phyloP scores from a whole-genome alignment of 1,140 invertebrate genomes.

The Chelonus insularis region DNA sequence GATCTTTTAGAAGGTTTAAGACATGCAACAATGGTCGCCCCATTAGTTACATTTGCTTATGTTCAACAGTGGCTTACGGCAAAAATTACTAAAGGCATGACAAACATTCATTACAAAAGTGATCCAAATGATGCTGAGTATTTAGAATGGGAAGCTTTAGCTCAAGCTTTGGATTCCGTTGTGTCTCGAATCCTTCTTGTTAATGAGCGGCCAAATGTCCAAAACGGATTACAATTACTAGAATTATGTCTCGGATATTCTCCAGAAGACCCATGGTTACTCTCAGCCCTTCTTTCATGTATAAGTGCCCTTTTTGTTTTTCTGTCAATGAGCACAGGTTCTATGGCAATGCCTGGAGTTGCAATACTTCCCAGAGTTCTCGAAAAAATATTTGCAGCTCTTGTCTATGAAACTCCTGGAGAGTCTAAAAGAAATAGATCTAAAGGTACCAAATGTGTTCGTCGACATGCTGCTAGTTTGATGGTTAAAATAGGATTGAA shows the following conservation, averaged over 20 bases:
- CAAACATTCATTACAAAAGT: slow-evolving; percentile 52
- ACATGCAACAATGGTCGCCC: slow-evolving; percentile 76
- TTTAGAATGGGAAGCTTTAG: slow-evolving; percentile 85
- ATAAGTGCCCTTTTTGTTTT: slow-evolving; percentile 90
- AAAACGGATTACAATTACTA: slow-evolving; percentile 71
- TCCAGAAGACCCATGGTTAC: slow-evolving; percentile 74
- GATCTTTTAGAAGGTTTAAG: slow-evolving; percentile 80
- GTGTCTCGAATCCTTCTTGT: slow-evolving; percentile 73
- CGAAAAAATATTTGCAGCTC: slow-evolving; percentile 83
- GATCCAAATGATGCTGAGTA: slow-evolving; percentile 67
- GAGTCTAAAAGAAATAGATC: slow-evolving; percentile 65
- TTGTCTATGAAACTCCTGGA: slow-evolving; percentile 71
- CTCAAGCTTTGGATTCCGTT: slow-evolving; percentile 75
- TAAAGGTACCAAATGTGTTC: slow-evolving; percentile 78
- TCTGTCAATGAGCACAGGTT: slow-evolving; percentile 81
- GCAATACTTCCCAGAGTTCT: slow-evolving; percentile 76
- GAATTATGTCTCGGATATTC: slow-evolving; percentile 76
- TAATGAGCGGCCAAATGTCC: slow-evolving; percentile 67
- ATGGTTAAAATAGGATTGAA: slow-evolving; percentile 88
- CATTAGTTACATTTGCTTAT: slow-evolving; percentile 78
- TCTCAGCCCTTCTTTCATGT: slow-evolving; percentile 82
- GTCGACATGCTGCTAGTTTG: slow-evolving; percentile 84
- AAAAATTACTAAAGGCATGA: slow-evolving; percentile 63
- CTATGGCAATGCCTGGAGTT: slow-evolving; percentile 72
- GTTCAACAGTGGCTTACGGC: slow-evolving; percentile 80